A percentile compares a stretch with the other conserved stretches of the same genome.
Conservation (phyloP, 2,888 invertebrate genomes). For the Chloroclystis v-ata region DNA sequence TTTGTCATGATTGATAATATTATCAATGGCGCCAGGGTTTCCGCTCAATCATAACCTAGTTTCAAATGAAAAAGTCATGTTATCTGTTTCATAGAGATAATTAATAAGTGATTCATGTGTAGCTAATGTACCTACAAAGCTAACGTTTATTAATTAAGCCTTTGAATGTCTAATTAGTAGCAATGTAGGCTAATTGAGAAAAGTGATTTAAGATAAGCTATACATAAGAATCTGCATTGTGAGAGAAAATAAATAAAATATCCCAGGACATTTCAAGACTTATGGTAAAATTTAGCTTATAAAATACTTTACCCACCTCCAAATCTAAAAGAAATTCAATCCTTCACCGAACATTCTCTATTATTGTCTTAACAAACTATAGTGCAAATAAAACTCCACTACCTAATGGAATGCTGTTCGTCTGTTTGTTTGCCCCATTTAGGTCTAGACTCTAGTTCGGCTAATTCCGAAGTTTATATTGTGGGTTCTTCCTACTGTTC, state of each 20-base stretch:
- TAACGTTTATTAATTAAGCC: too few species aligned
- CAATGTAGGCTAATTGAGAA: too few species aligned
- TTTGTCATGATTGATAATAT: not conserved
- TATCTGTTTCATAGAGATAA: not conserved
- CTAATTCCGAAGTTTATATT: not conserved
- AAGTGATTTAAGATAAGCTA: too few species aligned
- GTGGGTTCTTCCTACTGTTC: too few species aligned
- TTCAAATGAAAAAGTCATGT: not conserved
- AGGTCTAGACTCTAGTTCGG: not conserved
- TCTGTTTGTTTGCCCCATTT: constrained; percentile 16
- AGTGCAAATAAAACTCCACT: constrained; percentile 14
- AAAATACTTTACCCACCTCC: too few species aligned
- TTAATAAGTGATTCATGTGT: too few species aligned
- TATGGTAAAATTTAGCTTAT: too few species aligned
- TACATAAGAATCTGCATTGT: too few species aligned
- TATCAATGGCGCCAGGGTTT: not conserved
- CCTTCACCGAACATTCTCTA: not conserved
- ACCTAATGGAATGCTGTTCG: constrained; percentile 14
- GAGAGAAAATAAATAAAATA: too few species aligned
- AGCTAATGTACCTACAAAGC: too few species aligned
- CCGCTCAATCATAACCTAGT: not conserved
- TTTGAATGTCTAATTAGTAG: too few species aligned
- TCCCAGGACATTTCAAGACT: too few species aligned
- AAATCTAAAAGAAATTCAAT: not conserved
- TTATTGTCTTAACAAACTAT: constrained; percentile 4